Conservation (phyloP, 2,888 invertebrate genomes). For the Scaptomyza tumidula region DNA sequence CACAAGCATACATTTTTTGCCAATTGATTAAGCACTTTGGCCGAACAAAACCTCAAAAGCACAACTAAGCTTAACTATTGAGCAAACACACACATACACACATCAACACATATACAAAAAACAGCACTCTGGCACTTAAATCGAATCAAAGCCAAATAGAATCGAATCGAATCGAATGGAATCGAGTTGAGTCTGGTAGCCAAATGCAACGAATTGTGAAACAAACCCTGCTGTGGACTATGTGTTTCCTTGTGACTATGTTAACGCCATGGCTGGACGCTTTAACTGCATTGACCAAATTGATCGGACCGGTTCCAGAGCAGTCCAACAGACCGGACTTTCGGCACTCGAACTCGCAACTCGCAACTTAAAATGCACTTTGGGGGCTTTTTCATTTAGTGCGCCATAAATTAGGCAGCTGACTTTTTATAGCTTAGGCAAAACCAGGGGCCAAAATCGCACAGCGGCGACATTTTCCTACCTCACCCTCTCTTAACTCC, state of each 20-base stretch:
- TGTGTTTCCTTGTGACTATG: slow-evolving; percentile 28
- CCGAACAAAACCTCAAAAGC: slow-evolving; percentile 43
- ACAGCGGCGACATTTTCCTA: slow-evolving; percentile 40
- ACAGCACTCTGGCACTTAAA: slow-evolving; percentile 38
- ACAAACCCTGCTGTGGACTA: slow-evolving; percentile 29
- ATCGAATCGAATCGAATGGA: slow-evolving; percentile 6
- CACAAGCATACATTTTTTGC: slow-evolving; percentile 46
- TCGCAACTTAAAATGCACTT: slow-evolving; percentile 68
- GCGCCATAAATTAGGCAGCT: slow-evolving; percentile 64
- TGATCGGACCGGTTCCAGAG: slow-evolving; percentile 9
- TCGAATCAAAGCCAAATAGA: slow-evolving; percentile 21
- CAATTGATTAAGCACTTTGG: slow-evolving; percentile 65
- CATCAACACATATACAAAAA: slow-evolving; percentile 6
- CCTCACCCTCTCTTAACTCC: neutral
- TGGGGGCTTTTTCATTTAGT: slow-evolving; percentile 72
- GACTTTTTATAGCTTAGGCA: slow-evolving; percentile 47
- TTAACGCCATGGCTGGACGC: slow-evolving; percentile 59
- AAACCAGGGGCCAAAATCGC: slow-evolving; percentile 21
- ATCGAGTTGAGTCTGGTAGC: slow-evolving; percentile 33
- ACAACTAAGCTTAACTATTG: slow-evolving; percentile 21
- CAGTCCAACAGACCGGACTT: slow-evolving; percentile 11
- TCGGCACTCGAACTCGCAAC: slow-evolving; percentile 53
- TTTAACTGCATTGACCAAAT: slow-evolving; percentile 41
- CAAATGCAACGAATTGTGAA: slow-evolving; percentile 57
- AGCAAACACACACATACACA: slow-evolving; percentile 8